phyloP scores from a whole-genome alignment of 2,888 invertebrate species.

The Drosophila austrosaltans region DNA sequence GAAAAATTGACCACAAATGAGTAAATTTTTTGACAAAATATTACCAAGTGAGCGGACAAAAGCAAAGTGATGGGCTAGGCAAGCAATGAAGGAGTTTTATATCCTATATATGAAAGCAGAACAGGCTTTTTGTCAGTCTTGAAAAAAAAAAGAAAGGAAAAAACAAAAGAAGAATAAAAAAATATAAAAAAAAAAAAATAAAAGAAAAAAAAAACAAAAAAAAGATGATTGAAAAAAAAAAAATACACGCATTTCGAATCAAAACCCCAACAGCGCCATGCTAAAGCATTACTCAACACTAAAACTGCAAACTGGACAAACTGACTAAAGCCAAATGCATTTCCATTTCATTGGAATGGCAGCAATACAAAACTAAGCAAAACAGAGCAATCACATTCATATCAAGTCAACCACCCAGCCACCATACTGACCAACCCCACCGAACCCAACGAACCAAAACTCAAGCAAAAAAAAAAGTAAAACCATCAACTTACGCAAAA shows the following conservation, averaged over 20 bases:
- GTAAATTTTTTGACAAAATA: not conserved
- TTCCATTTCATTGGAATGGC: not conserved
- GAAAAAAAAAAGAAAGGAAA: constrained; percentile 6
- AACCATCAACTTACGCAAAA: not conserved
- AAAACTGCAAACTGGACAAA: not conserved
- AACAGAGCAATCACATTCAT: not conserved
- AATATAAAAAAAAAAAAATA: not conserved
- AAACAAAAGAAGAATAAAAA: not conserved
- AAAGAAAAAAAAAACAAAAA: constrained; percentile 14
- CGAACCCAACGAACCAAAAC: not conserved
- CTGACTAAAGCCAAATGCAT: not conserved
- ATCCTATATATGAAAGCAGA: constrained; percentile 1
- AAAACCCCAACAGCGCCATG: not conserved
- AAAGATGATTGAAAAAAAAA: constrained; percentile 11
- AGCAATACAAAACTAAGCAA: not conserved
- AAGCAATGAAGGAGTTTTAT: not conserved
- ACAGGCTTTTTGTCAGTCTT: constrained; percentile 18
- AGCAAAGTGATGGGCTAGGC: constrained; percentile 36
- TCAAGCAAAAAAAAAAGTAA: not conserved
- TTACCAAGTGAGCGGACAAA: constrained; percentile 47
- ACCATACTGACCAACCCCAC: not conserved
- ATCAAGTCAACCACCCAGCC: not conserved
- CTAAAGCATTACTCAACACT: not conserved
- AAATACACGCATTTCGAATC: not conserved
- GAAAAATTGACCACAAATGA: not conserved